phyloP scores from a whole-genome alignment of 2,888 invertebrate genomes.

The Leptogaster cylindrica region DNA sequence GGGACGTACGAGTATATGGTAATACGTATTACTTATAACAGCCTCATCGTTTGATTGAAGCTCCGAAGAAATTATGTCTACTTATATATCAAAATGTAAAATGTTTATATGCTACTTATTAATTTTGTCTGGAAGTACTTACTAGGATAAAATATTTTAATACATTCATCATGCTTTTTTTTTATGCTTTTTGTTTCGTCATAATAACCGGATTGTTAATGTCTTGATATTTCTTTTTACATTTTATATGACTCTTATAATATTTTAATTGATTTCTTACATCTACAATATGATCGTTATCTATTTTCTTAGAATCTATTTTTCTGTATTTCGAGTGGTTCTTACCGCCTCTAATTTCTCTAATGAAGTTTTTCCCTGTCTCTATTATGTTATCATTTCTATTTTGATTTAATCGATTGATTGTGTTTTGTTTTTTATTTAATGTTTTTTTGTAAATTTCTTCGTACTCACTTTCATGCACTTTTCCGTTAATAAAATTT shows the following conservation, averaged over 20 bases:
- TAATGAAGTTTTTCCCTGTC: constrained; percentile 23
- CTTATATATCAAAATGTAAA: too few species aligned
- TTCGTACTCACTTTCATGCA: not conserved
- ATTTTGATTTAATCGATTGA: not conserved
- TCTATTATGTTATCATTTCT: constrained; percentile 10
- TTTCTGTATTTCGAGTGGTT: constrained; percentile 28
- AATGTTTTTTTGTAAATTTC: not conserved
- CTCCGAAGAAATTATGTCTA: too few species aligned
- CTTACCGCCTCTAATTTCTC: constrained; percentile 29
- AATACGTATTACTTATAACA: too few species aligned
- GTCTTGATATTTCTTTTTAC: constrained; percentile 27
- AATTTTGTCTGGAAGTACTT: too few species aligned
- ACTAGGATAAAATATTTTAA: too few species aligned
- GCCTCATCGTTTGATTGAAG: too few species aligned
- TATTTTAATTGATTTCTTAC: constrained; percentile 5
- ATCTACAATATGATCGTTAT: constrained; percentile 22
- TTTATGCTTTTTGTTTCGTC: not conserved
- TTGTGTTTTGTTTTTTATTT: constrained; percentile 7
- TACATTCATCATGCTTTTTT: too few species aligned
- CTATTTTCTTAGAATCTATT: constrained; percentile 12
- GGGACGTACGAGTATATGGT: too few species aligned
- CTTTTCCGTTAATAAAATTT: constrained; percentile 18
- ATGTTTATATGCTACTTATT: too few species aligned
- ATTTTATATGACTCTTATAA: constrained; percentile 1
- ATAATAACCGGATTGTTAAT: constrained; percentile 7